These are phyloP conservation scores for Cephalotes varians DNA, from an alignment of 2,888 invertebrate genomes.

Conservation along the genomic window DNA sequence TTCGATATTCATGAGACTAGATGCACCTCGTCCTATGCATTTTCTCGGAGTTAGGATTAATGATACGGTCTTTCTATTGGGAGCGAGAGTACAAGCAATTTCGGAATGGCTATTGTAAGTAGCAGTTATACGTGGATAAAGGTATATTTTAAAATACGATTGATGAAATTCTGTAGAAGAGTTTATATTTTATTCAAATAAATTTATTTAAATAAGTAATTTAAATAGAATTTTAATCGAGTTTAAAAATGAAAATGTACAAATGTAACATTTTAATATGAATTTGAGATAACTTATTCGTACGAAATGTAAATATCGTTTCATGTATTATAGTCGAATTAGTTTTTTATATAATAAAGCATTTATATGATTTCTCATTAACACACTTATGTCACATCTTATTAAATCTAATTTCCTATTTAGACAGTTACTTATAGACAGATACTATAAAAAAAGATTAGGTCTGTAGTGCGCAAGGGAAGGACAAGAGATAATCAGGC, in stretches of 20 bases:
- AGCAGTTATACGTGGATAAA: background rate
- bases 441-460: background rate
- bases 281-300: too few relatives aligned
- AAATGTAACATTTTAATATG: background rate
- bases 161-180: background rate
- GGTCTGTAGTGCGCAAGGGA: background rate
- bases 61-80: background rate
- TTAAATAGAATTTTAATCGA: background rate
- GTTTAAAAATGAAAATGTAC: background rate
- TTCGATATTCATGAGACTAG: conserved; percentile 39
- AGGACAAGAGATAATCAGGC: conserved; percentile 3
- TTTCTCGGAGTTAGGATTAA: background rate
- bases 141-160: background rate
- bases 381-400: background rate
- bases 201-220: too few relatives aligned
- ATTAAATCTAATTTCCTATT: background rate
- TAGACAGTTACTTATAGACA: background rate
- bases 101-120: background rate
- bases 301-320: background rate
- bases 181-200: conserved; percentile 8
- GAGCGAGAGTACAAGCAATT: background rate
- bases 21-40: conserved; percentile 5
- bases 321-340: background rate
- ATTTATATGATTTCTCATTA: background rate
- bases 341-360: background rate